These are phyloP conservation scores for Tiphia femorata DNA, from an alignment of 2,888 invertebrate species.

Conservation along the genomic window DNA sequence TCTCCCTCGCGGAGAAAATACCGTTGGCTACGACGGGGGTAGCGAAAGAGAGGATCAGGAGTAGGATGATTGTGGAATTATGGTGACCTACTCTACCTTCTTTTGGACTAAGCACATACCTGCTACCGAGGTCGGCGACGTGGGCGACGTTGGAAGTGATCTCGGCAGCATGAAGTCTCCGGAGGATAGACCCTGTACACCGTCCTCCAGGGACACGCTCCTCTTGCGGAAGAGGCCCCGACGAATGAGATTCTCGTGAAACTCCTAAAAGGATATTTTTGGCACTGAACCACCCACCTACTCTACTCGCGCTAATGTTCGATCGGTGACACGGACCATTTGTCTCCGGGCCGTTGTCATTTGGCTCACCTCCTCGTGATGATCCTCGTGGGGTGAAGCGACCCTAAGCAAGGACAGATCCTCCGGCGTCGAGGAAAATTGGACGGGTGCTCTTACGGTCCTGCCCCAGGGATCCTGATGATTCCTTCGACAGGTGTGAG, in stretches of 20 bases:
- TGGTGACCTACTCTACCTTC: too few species aligned
- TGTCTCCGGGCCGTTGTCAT: too few species aligned
- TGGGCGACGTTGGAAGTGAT: constrained; percentile 78
- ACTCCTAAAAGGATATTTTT: too few species aligned
- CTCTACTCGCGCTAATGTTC: too few species aligned
- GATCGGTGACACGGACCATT: too few species aligned
- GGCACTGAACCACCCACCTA: constrained; percentile 8
- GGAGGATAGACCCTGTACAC: constrained; percentile 63
- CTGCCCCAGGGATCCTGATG: constrained; percentile 64
- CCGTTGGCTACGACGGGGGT: too few species aligned
- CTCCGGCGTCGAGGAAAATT: constrained; percentile 67
- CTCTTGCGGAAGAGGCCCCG: constrained; percentile 82
- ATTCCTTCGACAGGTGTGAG: constrained; percentile 65
- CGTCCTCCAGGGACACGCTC: constrained; percentile 80
- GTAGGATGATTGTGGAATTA: too few species aligned
- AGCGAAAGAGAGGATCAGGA: too few species aligned
- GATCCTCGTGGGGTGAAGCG: constrained; percentile 57
- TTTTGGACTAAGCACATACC: too few species aligned
- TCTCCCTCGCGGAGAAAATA: too few species aligned
- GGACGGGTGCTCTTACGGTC: constrained; percentile 59
- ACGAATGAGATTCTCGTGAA: constrained; percentile 85
- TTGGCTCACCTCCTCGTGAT: constrained; percentile 66
- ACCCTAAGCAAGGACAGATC: constrained; percentile 62
- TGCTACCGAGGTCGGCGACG: constrained; percentile 59
- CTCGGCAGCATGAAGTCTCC: constrained; percentile 70